phyloP scores from a whole-genome alignment of 2,888 invertebrate species.

The Nephrotoma flavescens region DNA sequence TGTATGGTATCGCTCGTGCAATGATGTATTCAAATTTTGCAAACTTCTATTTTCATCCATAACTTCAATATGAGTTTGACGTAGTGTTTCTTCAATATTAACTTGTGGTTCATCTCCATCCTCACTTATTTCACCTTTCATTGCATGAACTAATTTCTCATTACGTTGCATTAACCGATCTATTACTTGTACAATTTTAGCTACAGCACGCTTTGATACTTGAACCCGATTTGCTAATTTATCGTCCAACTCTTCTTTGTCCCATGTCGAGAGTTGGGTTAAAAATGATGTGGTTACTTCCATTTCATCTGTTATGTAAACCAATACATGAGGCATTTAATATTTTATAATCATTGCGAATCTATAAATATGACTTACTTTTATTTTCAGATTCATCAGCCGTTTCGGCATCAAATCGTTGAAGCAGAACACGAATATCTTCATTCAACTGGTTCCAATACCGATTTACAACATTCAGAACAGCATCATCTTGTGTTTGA shows the following conservation, averaged over 20 bases:
- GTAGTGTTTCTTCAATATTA: slow-evolving; percentile 62
- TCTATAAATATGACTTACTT: slow-evolving; percentile 38
- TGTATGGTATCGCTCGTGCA: slow-evolving; percentile 87
- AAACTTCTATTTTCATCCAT: slow-evolving; percentile 82
- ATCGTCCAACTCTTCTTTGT: slow-evolving; percentile 92
- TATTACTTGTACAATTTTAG: slow-evolving; percentile 92
- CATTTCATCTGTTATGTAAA: slow-evolving; percentile 60
- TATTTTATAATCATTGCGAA: not conserved
- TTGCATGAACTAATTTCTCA: slow-evolving; percentile 79
- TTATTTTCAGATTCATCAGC: slow-evolving; percentile 92
- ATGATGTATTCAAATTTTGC: slow-evolving; percentile 77
- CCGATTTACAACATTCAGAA: slow-evolving; percentile 91
- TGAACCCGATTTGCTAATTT: slow-evolving; percentile 90
- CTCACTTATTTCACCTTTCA: slow-evolving; percentile 44
- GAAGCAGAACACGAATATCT: slow-evolving; percentile 84
- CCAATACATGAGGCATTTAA: slow-evolving; percentile 14
- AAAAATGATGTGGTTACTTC: slow-evolving; percentile 93
- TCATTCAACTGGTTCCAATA: slow-evolving; percentile 97
- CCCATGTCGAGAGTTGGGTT: slow-evolving; percentile 92
- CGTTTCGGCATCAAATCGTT: slow-evolving; percentile 94
- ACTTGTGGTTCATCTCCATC: slow-evolving; percentile 14
- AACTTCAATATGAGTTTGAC: slow-evolving; percentile 73
- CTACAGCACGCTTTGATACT: slow-evolving; percentile 91
- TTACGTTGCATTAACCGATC: slow-evolving; percentile 91
- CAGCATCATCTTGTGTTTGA: slow-evolving; percentile 94